A percentile compares a stretch with the other conserved stretches of the same genome.
Conservation (phyloP, 2,797 vertebrate genomes). For the Phoxinus dragarum region DNA sequence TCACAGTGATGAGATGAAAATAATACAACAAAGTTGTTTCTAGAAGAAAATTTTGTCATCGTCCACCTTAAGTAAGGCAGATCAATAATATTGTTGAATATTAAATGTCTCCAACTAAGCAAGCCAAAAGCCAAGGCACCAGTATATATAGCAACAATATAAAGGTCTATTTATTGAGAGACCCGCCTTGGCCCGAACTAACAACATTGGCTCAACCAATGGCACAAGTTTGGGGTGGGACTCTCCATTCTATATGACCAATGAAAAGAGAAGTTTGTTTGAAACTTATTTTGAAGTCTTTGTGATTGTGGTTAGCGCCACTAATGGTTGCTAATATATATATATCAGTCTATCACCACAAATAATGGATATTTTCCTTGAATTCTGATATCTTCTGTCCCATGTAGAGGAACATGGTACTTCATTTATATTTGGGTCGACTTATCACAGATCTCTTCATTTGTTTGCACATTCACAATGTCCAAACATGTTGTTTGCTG, state of each 20-base stretch:
- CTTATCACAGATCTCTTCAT: background rate
- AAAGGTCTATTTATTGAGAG: background rate
- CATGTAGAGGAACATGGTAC: background rate
- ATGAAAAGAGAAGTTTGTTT: background rate
- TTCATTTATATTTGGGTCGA: background rate
- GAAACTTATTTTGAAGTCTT: background rate
- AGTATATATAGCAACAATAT: background rate
- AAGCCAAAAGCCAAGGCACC: too few species aligned
- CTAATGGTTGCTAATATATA: background rate
- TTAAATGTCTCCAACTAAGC: too few species aligned
- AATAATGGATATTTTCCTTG: background rate
- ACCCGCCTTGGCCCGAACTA: background rate
- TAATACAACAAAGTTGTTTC: too few species aligned
- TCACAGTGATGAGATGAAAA: too few species aligned
- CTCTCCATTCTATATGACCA: background rate
- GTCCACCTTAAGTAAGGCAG: too few species aligned
- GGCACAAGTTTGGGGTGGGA: background rate
- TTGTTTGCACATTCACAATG: constrained; percentile 18
- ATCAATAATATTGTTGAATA: too few species aligned
- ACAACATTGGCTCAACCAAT: background rate
- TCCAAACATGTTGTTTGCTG: constrained; percentile 8
- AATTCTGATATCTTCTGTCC: background rate
- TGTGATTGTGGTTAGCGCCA: background rate
- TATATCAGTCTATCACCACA: background rate
- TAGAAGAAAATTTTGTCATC: too few species aligned